Base-by-base conservation (phyloP, 2,113 vertebrate species). In the Platichthys flesus region DNA sequence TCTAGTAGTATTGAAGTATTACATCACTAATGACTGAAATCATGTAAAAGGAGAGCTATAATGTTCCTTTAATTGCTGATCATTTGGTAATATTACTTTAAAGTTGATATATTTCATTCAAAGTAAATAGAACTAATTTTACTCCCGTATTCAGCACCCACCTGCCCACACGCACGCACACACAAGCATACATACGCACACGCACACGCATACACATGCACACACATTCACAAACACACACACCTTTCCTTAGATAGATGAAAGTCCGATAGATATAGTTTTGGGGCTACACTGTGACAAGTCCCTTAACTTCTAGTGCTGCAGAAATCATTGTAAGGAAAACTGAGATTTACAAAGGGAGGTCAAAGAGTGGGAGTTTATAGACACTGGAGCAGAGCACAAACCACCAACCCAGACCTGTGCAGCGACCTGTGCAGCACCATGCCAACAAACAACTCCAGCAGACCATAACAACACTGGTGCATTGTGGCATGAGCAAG, bases 271-370 rank as follows among this genome's bases (percentile, higher is more conserved):
- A 26, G 5, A 9, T 6, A 28, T 58, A 65, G 67, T 57, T 76
- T 76, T 40, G 15, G 18, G 23, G 42, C 67, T 40, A 28, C 60
- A 60, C 0, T n/a, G 18, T 49, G 37, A 65, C n/a, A 80, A 72
- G 67, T 71, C 60, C 74, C 51, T 63, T 37, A 20, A 51, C 24
- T 52, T 64, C 12, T 59, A 40, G 31, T 26, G 51, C 54, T 77
- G 40, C n/a, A 54, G n/a, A 16, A 67, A 66, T 57, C 63, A 42
- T 23, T 37, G 18, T 35, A 12, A 37, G 18, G 20, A 59, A 45
- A 26, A 73, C 47, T 0, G 45, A 35, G 21, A 42, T 62, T n/a
- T 28, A 47, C 28, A 18, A 20, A 20, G 49, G 49, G 49, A 20
- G 16, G 49, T 20, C 6, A 31, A 20, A 51, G 49, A 47, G 45